These are phyloP conservation scores for Martes martes DNA, from an alignment of 2,113 vertebrate species.

Conservation along the genomic window DNA sequence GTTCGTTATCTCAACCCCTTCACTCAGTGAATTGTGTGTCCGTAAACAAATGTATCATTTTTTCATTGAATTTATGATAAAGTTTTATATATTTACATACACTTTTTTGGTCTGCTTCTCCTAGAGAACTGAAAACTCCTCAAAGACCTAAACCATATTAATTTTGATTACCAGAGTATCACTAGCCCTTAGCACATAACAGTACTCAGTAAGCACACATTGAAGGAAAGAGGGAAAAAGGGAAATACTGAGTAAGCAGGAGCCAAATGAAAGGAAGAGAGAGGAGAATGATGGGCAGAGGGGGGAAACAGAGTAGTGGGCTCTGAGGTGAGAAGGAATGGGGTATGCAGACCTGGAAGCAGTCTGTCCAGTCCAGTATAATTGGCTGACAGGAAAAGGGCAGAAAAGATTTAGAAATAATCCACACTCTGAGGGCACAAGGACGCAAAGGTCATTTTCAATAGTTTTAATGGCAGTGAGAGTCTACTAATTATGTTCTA, in stretches of 20 bases:
- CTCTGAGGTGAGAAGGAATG: neutral
- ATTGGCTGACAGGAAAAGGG: neutral
- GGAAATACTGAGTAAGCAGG: neutral
- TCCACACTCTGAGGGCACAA: neutral
- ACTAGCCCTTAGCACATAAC: neutral
- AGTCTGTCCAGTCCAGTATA: neutral
- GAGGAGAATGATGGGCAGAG: neutral
- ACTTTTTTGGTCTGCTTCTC: neutral
- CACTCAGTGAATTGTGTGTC: neutral
- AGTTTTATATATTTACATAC: neutral
- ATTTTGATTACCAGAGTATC: neutral
- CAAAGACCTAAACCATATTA: neutral
- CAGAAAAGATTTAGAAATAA: neutral
- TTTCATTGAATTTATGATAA: neutral
- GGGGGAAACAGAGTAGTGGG: neutral
- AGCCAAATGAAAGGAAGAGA: neutral
- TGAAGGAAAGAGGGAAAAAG: neutral
- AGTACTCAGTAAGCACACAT: neutral
- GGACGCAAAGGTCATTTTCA: neutral
- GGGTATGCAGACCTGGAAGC: neutral
- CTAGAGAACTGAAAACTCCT: neutral
- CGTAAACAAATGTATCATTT: neutral
- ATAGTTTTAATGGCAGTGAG: neutral
- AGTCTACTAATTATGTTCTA: neutral
- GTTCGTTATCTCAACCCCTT: neutral